Percentiles rank a stretch among this genome's conserved stretches.
Conservation (phyloP, 2,113 vertebrate species). For the Malurus cyaneus region DNA sequence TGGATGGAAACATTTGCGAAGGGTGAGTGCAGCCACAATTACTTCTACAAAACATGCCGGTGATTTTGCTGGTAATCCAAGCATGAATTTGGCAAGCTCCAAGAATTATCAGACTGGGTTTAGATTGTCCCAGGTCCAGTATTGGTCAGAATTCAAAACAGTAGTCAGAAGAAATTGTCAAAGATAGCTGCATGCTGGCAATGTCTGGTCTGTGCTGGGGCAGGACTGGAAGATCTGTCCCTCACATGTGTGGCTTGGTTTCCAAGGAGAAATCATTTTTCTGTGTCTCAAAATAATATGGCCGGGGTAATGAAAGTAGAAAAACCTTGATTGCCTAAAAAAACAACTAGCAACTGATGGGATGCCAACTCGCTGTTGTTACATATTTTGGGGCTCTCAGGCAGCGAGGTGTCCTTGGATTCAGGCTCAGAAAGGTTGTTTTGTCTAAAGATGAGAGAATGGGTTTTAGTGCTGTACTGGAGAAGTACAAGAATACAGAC, state of each 20-base stretch:
- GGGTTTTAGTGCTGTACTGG: no score
- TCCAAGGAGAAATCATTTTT: neutral
- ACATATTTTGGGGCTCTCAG: no score
- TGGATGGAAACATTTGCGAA: slow-evolving; percentile 94
- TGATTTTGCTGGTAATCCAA: neutral
- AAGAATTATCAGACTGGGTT: neutral
- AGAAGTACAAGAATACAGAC: no score
- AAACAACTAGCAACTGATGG: neutral
- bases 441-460: no score
- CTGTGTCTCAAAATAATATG: neutral
- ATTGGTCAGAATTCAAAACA: neutral
- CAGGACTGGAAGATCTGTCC: neutral
- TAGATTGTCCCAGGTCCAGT: neutral
- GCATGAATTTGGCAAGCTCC: neutral
- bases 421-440: no score
- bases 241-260: neutral
- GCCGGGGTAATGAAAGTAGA: neutral
- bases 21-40: slow-evolving; percentile 79
- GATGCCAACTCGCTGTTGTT: no score
- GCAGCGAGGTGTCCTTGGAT: no score
- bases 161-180: neutral
- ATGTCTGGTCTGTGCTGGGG: neutral
- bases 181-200: neutral
- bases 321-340: neutral
- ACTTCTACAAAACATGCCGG: neutral